Percentiles rank a stretch among this genome's conserved stretches.
These are phyloP conservation scores for Peromyscus polionotus DNA, from an alignment of 2,113 vertebrate species.

Conservation along the genomic window DNA sequence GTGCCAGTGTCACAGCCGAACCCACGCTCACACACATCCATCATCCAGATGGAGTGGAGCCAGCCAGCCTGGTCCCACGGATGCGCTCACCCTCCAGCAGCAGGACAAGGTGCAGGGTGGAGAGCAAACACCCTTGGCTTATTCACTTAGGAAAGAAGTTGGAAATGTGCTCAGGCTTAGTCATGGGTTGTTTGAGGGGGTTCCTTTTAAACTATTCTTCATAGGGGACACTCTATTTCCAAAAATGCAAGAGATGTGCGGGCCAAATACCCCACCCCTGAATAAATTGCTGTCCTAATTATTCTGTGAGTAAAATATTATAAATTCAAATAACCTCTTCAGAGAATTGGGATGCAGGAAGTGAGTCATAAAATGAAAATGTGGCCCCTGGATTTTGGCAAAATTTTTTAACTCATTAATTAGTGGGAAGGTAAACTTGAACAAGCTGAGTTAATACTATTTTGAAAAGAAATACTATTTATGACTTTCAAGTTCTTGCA, in stretches of 20 bases:
- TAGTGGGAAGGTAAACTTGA: conserved; percentile 71
- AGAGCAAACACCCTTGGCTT: conserved; percentile 49
- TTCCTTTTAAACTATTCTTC: conserved; percentile 45
- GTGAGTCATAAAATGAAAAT: conserved; percentile 59
- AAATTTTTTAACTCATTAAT: conserved; percentile 28
- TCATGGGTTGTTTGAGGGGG: neutral
- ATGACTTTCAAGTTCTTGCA: conserved; percentile 67
- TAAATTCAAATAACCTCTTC: conserved; percentile 68
- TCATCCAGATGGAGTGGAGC: conserved; percentile 23
- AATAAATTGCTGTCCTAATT: conserved; percentile 55
- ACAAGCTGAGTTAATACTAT: conserved; percentile 61
- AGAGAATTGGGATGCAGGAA: conserved; percentile 63
- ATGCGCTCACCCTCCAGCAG: neutral
- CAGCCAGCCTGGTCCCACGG: conserved; percentile 32
- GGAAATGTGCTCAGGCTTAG: conserved; percentile 51
- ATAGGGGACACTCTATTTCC: conserved; percentile 29
- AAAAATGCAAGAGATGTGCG: neutral
- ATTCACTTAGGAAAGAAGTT: conserved; percentile 50
- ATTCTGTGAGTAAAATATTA: conserved; percentile 75
- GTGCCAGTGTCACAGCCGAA: neutral
- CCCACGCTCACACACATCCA: neutral
- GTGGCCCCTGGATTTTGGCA: neutral
- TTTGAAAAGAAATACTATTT: conserved; percentile 66
- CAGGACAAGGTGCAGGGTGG: conserved; percentile 30
- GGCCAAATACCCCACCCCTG: conserved; percentile 42